Percentiles rank a stretch among this genome's conserved stretches.
These are phyloP conservation scores for Heliconius ethilla DNA, from an alignment of 2,888 invertebrate species.

Conservation along the genomic window DNA sequence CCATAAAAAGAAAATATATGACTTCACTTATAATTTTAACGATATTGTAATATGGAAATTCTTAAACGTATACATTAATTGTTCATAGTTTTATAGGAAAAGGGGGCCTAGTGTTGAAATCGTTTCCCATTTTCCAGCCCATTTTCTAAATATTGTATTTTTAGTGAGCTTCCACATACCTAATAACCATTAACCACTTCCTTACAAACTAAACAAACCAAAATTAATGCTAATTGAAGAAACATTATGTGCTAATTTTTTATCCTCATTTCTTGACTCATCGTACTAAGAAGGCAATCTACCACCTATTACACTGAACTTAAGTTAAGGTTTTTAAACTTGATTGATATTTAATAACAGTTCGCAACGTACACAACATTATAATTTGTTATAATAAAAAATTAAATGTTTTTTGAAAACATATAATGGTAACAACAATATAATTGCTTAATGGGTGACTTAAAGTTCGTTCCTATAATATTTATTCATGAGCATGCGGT, in stretches of 20 bases:
- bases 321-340: conserved; percentile 48
- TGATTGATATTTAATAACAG: conserved; percentile 79
- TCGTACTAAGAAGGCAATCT: conserved; percentile 17
- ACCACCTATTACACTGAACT: conserved; percentile 29
- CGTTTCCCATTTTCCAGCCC: no score
- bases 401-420: conserved; percentile 79
- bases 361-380: conserved; percentile 68
- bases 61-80: neutral
- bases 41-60: neutral
- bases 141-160: no score
- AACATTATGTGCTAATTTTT: neutral
- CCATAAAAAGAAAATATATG: conserved; percentile 10
- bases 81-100: no score
- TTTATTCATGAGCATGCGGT: conserved; percentile 73
- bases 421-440: conserved; percentile 75
- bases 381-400: conserved; percentile 79
- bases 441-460: conserved; percentile 79
- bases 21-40: conserved; percentile 3
- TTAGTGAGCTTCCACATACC: neutral
- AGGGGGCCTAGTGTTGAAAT: no score
- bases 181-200: neutral
- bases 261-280: conserved; percentile 16
- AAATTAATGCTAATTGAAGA: neutral
- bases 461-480: conserved; percentile 77
- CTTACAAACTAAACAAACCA: neutral